Base-by-base conservation (phyloP, 1,140 invertebrate species). In the Maniola jurtina region DNA sequence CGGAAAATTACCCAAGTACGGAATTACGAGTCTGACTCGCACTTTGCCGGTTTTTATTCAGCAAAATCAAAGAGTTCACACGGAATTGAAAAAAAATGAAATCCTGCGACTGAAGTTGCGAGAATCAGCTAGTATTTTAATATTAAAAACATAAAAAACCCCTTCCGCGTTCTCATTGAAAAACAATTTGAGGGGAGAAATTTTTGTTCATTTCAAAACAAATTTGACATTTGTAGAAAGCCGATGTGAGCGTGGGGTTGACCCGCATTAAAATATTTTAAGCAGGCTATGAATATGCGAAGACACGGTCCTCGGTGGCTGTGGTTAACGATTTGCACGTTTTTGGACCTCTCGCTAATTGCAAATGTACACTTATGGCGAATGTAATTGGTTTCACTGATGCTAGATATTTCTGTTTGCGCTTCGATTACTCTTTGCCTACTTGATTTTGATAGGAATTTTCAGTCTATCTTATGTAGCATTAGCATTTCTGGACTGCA, bases 261-360 rank as follows among this genome's bases (percentile, higher is more conserved):
- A 81, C 77, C 77, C 83, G 80, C 84, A 88, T 90, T 89, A 90
- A 90, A 90, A 90, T 90, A 90, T 90, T 90, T 88, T 90, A 90
- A 90, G 79, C 80, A 90, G 88, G 84, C 84, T 82, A 90, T 90
- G 88, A 90, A 90, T 90, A 90, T 90, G 88, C 88, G 86, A 80
- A 84, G 86, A 84, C 88, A 90, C 88, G 88, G 74, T 77, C 66
- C 80, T 76, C 78, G 73, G 73, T 77, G 80, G 80, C 79, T 80
- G 76, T 69, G 81, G 84, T 77, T 88, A 90, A 86, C 88, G 88
- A 88, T 88, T 90, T 84, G 86, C 84, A 90, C 86, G 86, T 87
- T 88, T 87, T 89, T 86, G 84, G 86, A 83, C 86, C 83, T 80
- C 73, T 80, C 80, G 83, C 86, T 88, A 90, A 90, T 90, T 88